These are phyloP conservation scores for Lutjanus campechanus DNA, from an alignment of 2,797 vertebrate species.

Conservation along the genomic window DNA sequence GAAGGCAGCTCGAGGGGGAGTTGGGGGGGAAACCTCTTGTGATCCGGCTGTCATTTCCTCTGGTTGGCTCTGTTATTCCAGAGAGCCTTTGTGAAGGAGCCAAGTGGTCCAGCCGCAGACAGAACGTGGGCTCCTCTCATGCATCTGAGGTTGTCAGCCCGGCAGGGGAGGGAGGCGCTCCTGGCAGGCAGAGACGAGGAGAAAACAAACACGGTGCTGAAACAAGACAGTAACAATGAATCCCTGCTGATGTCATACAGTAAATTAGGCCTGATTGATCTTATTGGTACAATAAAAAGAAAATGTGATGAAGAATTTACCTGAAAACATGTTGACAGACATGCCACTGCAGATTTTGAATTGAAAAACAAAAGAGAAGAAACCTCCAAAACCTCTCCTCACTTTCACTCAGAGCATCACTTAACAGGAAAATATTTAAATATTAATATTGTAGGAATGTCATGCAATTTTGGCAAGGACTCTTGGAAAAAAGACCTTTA, in stretches of 20 bases:
- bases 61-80: conserved; percentile 83
- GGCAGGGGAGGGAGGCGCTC: conserved; percentile 81
- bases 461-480: not conserved
- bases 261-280: conserved; percentile 33
- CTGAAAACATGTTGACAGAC: not conserved
- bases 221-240: conserved; percentile 76
- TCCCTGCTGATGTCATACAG: conserved; percentile 48
- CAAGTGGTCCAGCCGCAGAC: conserved; percentile 83
- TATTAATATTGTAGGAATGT: not conserved
- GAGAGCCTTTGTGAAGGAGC: conserved; percentile 81
- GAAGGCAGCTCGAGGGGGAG: conserved; percentile 45
- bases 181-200: conserved; percentile 75
- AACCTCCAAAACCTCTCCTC: not conserved
- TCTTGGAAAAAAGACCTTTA: not conserved
- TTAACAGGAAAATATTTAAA: not conserved
- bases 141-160: conserved; percentile 81
- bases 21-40: conserved; percentile 67
- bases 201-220: conserved; percentile 69
- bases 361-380: not conserved
- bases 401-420: not conserved
- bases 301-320: conserved; percentile 4
- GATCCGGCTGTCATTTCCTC: conserved; percentile 86
- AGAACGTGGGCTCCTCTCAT: conserved; percentile 80
- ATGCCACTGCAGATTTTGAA: not conserved
- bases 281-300: not conserved